Base-by-base conservation (phyloP, 2,797 vertebrate species). In the Astyanax mexicanus region DNA sequence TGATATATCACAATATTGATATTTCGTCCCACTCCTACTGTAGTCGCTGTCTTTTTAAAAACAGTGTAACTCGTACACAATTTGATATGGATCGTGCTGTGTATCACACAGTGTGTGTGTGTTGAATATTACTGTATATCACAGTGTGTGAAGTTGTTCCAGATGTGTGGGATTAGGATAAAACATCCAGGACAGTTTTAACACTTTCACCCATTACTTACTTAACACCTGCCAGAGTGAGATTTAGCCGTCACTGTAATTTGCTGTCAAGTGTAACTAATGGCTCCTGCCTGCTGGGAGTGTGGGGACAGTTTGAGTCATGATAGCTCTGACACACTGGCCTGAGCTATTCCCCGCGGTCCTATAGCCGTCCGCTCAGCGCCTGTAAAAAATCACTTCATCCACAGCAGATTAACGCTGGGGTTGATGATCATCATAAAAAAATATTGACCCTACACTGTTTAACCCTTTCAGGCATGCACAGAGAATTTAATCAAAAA, bases 221-320 rank as follows among this genome's bases (percentile, higher is more conserved):
- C 52, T 54, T 58, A n/a, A n/a, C 7, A 47, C 21, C 35, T 40
- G 62, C 11, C 29, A 17, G 60, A 13, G 38, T 32, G 60, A 54
- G 37, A 55, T 65, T 52, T 40, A 52, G 23, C 17, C 15, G 6
- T 32, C 17, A 64, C 61, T 52, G 45, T 29, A 51, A 52, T 52
- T 42, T 29, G 45, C 60, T 44, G 49, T 74, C 8, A 52, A 10
- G 17, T 44, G 49, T 45, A 35, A 55, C 17, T 65, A 55, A 65
- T 29, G 3, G 23, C 27, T 4, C 60, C 32, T 27, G 19, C 40
- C 61, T 15, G 19, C 61, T 6, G 61, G 23, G 23, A 44, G 40
- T 65, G 23, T 65, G 61, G 61, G 32, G 37, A 44, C 8, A 27
- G 19, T 15, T 32, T 42, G 47, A 40, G 25, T 40, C 29, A 44